Base-by-base conservation (phyloP, 2,797 vertebrate species). In the Macropus fuliginosus region DNA sequence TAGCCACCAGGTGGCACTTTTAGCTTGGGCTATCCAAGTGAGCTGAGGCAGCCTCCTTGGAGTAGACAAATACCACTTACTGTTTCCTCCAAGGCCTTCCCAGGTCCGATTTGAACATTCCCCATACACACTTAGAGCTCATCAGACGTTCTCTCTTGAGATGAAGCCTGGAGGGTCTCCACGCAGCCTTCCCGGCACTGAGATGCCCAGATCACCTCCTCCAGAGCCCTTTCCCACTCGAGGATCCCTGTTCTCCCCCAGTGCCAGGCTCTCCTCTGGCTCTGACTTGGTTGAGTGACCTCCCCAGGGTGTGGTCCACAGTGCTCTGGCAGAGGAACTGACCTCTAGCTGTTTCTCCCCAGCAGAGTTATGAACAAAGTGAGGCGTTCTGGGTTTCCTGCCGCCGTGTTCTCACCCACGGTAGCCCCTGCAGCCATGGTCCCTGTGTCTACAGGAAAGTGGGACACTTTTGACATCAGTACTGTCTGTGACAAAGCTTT, bases 141-240 rank as follows among this genome's bases (percentile, higher is more conserved):
- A 2, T 3, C 74, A 81, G 40, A 74, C 40, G 14, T 3, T 87
- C 9, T 34, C 74, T 24, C 40, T 50, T 81, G 66, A 40, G 40
- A 46, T 8, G 10, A 24, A 24, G 18, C 4, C 66, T 40, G n/a
- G 66, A 10, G 31, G 3, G 59, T 34, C 31, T 57, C 28, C 28
- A 16, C n/a, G 0, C 12, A 16, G 34, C 62, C 31, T 18, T n/a
- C 4, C 34, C 34, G 0, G n/a, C 0, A 2, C 66, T 9, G 18
- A 46, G 66, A 81, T 40, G 10, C n/a, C 66, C n/a, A 81, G n/a
- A 46, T 24, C n/a, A 8, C 18, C 16, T 46, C 18, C 66, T 21
- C 21, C 14, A 18, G 13, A 66, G 34, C 13, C 16, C 0, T 40
- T 81, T 21, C 66, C 9, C 66, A 8, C 0, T 8, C 9, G 40